phyloP scores from a whole-genome alignment of 2,797 vertebrate species.

The Enteromius viviparus region DNA sequence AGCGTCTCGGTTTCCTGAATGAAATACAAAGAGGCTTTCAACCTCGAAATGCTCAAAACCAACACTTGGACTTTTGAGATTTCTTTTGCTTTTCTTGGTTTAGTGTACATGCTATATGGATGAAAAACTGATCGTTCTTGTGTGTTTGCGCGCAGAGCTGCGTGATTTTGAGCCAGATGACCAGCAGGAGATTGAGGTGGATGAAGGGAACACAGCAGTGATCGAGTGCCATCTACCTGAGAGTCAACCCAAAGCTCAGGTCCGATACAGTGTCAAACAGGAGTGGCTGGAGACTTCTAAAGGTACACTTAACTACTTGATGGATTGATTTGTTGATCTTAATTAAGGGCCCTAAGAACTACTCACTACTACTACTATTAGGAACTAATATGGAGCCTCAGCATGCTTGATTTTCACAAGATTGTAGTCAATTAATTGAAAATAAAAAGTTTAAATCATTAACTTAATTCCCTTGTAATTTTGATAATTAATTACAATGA shows the following conservation, averaged over 20 bases:
- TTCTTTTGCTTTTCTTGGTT: not conserved
- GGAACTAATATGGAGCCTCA: not conserved
- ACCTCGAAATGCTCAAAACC: not conserved
- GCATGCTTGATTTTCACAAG: not conserved
- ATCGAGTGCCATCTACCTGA: constrained; percentile 96
- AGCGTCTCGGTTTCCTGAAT: constrained; percentile 23
- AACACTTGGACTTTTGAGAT: constrained; percentile 10
- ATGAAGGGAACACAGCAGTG: constrained; percentile 95
- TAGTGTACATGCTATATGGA: not conserved
- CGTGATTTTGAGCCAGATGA: constrained; percentile 93
- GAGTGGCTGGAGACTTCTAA: constrained; percentile 96
- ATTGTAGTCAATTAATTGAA: not conserved
- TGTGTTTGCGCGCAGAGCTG: constrained; percentile 80
- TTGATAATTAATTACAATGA: not conserved
- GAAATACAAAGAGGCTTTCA: constrained; percentile 45
- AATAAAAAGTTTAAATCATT: not conserved
- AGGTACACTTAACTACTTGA: constrained; percentile 74
- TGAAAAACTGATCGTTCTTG: not conserved
- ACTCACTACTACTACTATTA: too few relatives aligned
- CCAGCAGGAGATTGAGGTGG: constrained; percentile 95
- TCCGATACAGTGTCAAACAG: constrained; percentile 97
- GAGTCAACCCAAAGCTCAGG: constrained; percentile 97
- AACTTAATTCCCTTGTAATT: not conserved
- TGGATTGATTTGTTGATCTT: not conserved
- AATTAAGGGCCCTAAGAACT: not conserved